A percentile compares a stretch with the other conserved stretches of the same genome.
These are phyloP conservation scores for Aurelia sp. DNA, from an alignment of 30 jellyfish, hydroid and myxozoan genomes.

Conservation along the genomic window DNA sequence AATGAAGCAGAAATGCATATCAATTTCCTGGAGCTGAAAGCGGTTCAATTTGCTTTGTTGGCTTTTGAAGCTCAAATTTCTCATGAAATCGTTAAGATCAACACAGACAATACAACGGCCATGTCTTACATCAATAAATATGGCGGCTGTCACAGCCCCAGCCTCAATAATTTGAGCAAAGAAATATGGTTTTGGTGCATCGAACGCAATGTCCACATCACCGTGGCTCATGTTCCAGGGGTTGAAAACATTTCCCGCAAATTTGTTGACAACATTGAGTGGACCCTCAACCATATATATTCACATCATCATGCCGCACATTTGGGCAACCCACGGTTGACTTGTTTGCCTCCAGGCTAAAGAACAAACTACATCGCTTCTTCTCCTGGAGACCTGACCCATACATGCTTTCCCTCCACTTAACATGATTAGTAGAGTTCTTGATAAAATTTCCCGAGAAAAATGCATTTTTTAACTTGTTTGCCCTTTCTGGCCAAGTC, in stretches of 20 bases:
- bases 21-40: too few relatives aligned
- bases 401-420: too few relatives aligned
- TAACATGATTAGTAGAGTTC: too few relatives aligned
- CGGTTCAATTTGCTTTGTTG: slow-evolving; percentile 2
- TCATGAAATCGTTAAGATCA: background rate
- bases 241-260: background rate
- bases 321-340: background rate
- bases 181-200: slow-evolving; percentile 32
- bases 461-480: too few relatives aligned
- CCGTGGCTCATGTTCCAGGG: slow-evolving; percentile 12
- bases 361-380: too few relatives aligned
- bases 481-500: too few relatives aligned
- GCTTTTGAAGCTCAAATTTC: too few relatives aligned
- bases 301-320: background rate
- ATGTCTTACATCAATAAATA: background rate
- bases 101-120: background rate
- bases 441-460: too few relatives aligned
- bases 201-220: background rate
- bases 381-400: too few relatives aligned
- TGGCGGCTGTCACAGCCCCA: slow-evolving; percentile 2
- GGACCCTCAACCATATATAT: background rate
- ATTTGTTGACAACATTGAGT: background rate
- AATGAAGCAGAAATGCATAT: too few relatives aligned
- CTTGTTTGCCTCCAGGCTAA: too few relatives aligned
- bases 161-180: slow-evolving; percentile 3